Evolutionary conservation across 2,888 invertebrate genomes (phyloP), one percentile per base, ranked within the genome.

Genomic region (Drosophila gaucha): DNA sequence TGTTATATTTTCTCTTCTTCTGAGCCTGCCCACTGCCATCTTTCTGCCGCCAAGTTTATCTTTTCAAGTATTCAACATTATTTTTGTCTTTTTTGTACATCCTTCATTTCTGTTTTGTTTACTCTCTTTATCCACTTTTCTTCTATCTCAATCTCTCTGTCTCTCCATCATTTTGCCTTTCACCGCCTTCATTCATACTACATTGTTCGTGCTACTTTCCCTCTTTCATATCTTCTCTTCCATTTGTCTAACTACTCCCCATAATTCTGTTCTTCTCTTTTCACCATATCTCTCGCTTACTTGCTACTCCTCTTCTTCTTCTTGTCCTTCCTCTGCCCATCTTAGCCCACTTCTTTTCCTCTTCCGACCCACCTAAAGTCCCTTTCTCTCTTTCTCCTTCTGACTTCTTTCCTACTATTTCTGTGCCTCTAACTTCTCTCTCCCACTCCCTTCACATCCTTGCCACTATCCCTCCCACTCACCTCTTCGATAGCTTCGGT

Each of bases 401-500:
- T 28, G 0, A n/a, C 12, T 28, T 30, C 12, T 30, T 30, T 30
- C n/a, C n/a, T n/a, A n/a, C n/a, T n/a, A 1, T 6, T 6, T 6
- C 14, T 9, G 10, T 26, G 5, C 8, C n/a, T 12, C 1, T 4
- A 14, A 8, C 2, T 9, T 12, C 1, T 44, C 3, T 12, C n/a
- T 20, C 18, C 30, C n/a, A 6, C n/a, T 28, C n/a, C 18, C 0
- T 20, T 1, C 12, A 1, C 10, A 16, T 10, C 5, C 5, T 8
- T 14, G 6, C 22, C 16, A 12, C 3, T 2, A 6, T 2, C 22
- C 46, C 1, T 6, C 18, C 8, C 6, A 63, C 88, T 77, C 71
- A 92, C 92, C 90, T 91, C 91, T 64, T 91, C 90, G 74, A 92
- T 90, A 39, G 91, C 91, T 76, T 92, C 92, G 44, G 83, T 88